A percentile compares a stretch with the other conserved stretches of the same genome.
Evolutionary conservation across 2,113 vertebrate genomes (phyloP).

Genomic region (Gambusia affinis): DNA sequence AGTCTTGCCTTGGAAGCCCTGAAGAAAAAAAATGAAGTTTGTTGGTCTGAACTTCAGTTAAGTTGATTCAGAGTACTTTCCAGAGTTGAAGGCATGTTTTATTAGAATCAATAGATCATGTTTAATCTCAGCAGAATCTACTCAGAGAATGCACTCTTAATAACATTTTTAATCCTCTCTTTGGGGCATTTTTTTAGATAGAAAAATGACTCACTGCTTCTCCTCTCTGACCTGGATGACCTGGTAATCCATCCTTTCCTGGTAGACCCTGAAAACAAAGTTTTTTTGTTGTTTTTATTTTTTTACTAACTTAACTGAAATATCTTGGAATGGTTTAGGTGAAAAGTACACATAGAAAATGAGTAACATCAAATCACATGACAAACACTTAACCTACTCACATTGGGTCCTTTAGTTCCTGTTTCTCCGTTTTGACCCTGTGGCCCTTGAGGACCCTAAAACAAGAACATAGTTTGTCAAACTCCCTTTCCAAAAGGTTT

Average conservation of each 20-base stretch:
- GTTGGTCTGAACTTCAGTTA: constrained; percentile 15
- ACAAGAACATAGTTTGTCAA: constrained; percentile 33
- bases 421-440: constrained; percentile 86
- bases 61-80: not conserved
- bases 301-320: constrained; percentile 8
- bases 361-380: not conserved
- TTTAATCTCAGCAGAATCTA: not conserved
- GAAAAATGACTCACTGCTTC: constrained; percentile 82
- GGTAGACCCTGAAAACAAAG: constrained; percentile 78
- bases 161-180: not conserved
- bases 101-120: constrained; percentile 19
- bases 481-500: not conserved
- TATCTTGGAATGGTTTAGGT: not conserved
- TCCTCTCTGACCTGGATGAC: constrained; percentile 91
- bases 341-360: constrained; percentile 1
- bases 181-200: not conserved
- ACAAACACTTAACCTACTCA: constrained; percentile 71
- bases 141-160: not conserved
- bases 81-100: constrained; percentile 1
- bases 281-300: constrained; percentile 1
- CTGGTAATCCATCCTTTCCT: constrained; percentile 89
- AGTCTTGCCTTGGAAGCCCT: constrained; percentile 88
- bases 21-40: constrained; percentile 23
- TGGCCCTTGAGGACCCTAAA: constrained; percentile 87
- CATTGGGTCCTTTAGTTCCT: constrained; percentile 87